Conservation (phyloP, 1,140 invertebrate genomes). For the Chelonus insularis region DNA sequence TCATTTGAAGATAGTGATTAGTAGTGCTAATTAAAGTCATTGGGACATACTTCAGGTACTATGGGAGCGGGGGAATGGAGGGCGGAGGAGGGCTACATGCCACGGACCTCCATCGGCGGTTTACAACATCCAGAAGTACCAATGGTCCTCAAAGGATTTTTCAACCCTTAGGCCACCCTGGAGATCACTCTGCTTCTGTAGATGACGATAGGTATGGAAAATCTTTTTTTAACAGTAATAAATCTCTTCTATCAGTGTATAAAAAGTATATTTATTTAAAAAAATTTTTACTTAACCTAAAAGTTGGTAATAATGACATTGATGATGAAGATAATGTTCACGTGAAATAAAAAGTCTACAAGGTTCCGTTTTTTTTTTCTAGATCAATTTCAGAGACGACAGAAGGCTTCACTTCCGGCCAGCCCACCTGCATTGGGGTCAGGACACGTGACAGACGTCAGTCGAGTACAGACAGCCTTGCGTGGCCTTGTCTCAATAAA, state of each 20-base stretch:
- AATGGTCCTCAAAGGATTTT: slow-evolving; percentile 26
- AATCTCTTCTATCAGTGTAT: no score
- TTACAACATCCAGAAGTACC: slow-evolving; percentile 41
- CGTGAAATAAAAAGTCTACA: background rate
- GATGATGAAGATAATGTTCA: no score
- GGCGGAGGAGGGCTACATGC: slow-evolving; percentile 60
- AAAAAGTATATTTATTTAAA: no score
- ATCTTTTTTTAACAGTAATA: no score
- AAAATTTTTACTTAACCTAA: no score
- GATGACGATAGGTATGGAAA: slow-evolving; percentile 8
- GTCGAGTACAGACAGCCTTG: slow-evolving; percentile 1
- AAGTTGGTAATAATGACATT: background rate
- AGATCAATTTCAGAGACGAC: slow-evolving; percentile 36
- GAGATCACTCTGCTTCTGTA: background rate
- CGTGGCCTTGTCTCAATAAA: slow-evolving; percentile 7
- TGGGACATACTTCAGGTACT: slow-evolving; percentile 50
- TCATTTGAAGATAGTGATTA: background rate
- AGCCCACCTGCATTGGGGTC: slow-evolving; percentile 50
- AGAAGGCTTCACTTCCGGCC: slow-evolving; percentile 47
- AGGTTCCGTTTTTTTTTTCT: background rate
- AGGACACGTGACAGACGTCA: slow-evolving; percentile 23
- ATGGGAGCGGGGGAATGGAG: slow-evolving; percentile 61
- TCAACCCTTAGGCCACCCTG: slow-evolving; percentile 2
- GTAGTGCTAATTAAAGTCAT: slow-evolving; percentile 31
- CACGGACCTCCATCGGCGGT: slow-evolving; percentile 57